These are phyloP conservation scores for Porites divaricata DNA, from an alignment of 92 coral and sea anemone genomes.

Conservation along the genomic window DNA sequence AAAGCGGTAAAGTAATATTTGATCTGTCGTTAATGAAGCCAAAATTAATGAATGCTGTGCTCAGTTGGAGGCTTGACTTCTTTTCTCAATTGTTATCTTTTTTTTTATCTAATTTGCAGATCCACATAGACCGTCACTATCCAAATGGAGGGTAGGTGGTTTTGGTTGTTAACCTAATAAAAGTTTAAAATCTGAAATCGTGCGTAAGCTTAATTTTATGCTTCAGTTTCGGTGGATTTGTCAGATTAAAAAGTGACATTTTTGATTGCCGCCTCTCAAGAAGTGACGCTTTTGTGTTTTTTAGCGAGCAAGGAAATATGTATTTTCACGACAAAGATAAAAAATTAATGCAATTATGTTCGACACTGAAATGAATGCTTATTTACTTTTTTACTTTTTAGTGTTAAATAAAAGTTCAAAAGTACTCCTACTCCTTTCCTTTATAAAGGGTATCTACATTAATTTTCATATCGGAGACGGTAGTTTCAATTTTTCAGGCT, in stretches of 20 bases:
- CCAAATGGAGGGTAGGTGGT: conserved; percentile 93
- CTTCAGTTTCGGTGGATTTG: neutral
- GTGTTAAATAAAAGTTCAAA: too few relatives aligned
- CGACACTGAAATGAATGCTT: neutral
- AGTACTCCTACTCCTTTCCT: too few relatives aligned
- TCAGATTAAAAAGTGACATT: conserved; percentile 1
- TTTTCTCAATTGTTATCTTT: neutral
- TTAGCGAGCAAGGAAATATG: neutral
- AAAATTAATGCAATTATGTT: neutral
- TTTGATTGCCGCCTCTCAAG: conserved; percentile 13
- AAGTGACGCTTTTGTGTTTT: neutral
- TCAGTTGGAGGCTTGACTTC: neutral
- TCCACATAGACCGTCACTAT: conserved; percentile 80
- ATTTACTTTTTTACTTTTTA: too few relatives aligned
- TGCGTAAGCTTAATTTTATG: neutral
- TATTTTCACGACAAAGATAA: neutral
- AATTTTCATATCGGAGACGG: too few relatives aligned
- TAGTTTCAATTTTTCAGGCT: too few relatives aligned
- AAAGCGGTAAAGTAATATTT: conserved; percentile 52
- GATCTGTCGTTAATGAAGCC: neutral
- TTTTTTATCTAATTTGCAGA: conserved; percentile 16
- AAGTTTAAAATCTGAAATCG: neutral
- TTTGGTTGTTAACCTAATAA: neutral
- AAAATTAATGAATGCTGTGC: neutral
- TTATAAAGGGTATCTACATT: too few relatives aligned